Percentiles rank a stretch among this genome's conserved stretches.
phyloP scores from a whole-genome alignment of 2,888 invertebrate species.

The Siphlonurus alternatus region DNA sequence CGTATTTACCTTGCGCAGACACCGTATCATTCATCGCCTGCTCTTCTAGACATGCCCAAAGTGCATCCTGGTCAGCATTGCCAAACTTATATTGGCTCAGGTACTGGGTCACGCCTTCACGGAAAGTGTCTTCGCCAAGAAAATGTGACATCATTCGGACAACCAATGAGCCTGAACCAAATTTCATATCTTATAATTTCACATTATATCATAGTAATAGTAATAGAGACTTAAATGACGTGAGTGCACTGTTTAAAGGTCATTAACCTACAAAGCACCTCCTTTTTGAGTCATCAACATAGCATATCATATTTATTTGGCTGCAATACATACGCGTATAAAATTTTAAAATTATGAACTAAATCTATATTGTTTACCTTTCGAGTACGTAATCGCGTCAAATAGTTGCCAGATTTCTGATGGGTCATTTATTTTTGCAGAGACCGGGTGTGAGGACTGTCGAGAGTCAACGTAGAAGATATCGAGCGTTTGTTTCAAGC shows the following conservation, averaged over 20 bases:
- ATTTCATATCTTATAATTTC: no score
- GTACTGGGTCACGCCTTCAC: conserved; percentile 42
- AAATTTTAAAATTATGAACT: no score
- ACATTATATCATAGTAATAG: no score
- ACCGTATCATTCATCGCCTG: no score
- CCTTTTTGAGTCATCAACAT: no score
- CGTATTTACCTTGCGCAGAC: no score
- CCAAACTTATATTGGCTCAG: conserved; percentile 42
- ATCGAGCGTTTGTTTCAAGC: conserved; percentile 35
- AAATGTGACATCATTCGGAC: conserved; percentile 55
- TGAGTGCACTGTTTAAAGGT: no score
- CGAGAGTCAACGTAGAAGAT: conserved; percentile 54
- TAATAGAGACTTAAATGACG: no score
- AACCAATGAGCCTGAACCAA: conserved; percentile 39
- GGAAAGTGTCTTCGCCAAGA: conserved; percentile 56
- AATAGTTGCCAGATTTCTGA: conserved; percentile 68
- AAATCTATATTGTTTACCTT: conserved; percentile 26
- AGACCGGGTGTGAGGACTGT: conserved; percentile 63
- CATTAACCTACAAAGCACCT: no score
- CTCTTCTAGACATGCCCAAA: conserved; percentile 64
- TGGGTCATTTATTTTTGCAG: conserved; percentile 26
- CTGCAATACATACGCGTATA: no score
- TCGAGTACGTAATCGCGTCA: conserved; percentile 70
- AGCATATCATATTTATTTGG: no score
- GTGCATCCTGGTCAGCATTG: conserved; percentile 67